Percentiles rank a stretch among this genome's conserved stretches.
These are phyloP conservation scores for Pardalotus punctatus DNA, from an alignment of 2,113 vertebrate species.

Conservation along the genomic window DNA sequence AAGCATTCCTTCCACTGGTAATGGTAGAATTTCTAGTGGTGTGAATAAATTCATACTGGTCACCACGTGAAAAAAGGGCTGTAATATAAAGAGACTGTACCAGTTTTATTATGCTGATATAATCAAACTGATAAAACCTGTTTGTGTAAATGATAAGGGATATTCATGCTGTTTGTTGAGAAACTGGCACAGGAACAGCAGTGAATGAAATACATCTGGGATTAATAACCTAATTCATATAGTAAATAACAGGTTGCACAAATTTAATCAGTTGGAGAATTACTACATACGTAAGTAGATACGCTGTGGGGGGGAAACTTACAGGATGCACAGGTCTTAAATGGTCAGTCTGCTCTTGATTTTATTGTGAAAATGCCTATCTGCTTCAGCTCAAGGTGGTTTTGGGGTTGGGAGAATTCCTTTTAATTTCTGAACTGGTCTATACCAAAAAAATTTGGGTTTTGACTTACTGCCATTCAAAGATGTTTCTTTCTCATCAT, in stretches of 20 bases:
- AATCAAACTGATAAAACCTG: neutral
- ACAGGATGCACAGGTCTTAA: neutral
- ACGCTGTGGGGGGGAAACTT: neutral
- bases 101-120: slow-evolving; percentile 1
- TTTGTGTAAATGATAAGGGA: slow-evolving; percentile 22
- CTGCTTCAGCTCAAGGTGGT: neutral
- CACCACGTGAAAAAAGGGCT: neutral
- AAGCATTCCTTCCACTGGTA: neutral
- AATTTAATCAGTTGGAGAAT: slow-evolving; percentile 18
- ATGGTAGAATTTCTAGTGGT: neutral
- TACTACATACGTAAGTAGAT: neutral
- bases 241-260: slow-evolving; percentile 37
- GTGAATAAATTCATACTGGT: neutral
- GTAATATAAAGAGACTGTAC: neutral
- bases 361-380: neutral
- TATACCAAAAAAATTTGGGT: neutral
- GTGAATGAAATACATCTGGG: slow-evolving; percentile 21
- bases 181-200: slow-evolving; percentile 18
- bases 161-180: neutral
- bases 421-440: neutral
- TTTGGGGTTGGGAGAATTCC: neutral
- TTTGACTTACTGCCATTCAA: neutral
- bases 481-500: neutral
- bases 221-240: slow-evolving; percentile 15
- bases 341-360: neutral